These are phyloP conservation scores for Tridacna crocea DNA, from an alignment of 2,888 invertebrate species.

Conservation along the genomic window DNA sequence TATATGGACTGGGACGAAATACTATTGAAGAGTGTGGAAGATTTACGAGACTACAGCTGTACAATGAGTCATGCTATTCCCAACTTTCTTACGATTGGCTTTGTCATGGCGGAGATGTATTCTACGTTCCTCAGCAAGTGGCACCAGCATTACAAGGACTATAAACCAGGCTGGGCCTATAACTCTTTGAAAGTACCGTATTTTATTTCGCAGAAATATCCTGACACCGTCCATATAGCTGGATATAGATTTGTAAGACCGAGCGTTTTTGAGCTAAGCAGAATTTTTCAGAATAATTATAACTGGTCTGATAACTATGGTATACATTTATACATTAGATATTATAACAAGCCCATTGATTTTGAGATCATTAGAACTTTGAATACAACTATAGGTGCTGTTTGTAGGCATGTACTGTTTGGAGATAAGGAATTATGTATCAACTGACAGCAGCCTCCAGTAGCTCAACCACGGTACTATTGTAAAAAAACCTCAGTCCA, in stretches of 20 bases:
- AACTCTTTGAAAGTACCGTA: not conserved
- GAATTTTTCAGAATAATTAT: not conserved
- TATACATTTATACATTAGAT: not conserved
- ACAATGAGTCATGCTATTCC: not conserved
- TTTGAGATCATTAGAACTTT: not conserved
- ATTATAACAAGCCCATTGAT: not conserved
- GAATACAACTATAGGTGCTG: not conserved
- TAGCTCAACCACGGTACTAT: no score
- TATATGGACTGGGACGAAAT: not conserved
- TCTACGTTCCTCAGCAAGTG: not conserved
- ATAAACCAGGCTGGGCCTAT: not conserved
- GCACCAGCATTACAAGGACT: not conserved
- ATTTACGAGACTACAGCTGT: not conserved
- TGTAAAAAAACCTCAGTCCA: no score
- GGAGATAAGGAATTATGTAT: not conserved
- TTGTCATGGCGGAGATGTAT: not conserved
- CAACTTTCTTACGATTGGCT: not conserved
- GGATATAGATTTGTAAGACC: slow-evolving; percentile 1
- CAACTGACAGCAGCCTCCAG: no score
- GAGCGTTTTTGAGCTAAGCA: not conserved
- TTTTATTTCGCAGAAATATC: not conserved
- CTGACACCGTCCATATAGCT: not conserved
- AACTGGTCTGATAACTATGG: not conserved
- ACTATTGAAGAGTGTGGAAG: not conserved
- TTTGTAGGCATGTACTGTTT: not conserved